Evolutionary conservation across 2,888 invertebrate genomes (phyloP).

Genomic region (Cancer borealis): DNA sequence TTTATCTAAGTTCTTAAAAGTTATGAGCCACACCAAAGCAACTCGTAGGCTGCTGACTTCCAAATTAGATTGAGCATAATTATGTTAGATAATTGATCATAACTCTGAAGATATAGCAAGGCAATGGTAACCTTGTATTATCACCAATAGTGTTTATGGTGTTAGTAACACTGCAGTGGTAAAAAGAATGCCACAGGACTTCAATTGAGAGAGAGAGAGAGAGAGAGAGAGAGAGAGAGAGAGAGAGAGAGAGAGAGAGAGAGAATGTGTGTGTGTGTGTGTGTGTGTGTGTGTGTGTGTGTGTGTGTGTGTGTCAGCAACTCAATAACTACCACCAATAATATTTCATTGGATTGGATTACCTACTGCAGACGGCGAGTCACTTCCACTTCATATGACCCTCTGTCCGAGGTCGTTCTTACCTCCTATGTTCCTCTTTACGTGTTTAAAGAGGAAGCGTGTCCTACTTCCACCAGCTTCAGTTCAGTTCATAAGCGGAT

Average conservation of each 20-base stretch:
- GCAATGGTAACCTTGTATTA: neutral
- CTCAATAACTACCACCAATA: neutral
- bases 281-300: too few species aligned
- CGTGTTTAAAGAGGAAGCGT: neutral
- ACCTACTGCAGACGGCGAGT: neutral
- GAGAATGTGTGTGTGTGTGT: too few species aligned
- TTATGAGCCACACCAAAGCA: neutral
- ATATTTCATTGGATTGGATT: neutral
- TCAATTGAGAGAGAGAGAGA: neutral
- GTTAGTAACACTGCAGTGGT: neutral
- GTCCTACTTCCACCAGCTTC: neutral
- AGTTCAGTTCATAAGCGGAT: neutral
- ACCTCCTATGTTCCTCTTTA: neutral
- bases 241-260: neutral
- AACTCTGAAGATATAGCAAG: neutral
- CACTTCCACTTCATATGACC: neutral
- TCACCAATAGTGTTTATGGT: neutral
- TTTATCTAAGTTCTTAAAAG: neutral
- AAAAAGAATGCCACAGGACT: neutral
- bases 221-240: conserved; percentile 1
- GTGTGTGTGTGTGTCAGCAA: neutral
- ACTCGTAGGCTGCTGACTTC: neutral
- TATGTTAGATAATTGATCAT: neutral
- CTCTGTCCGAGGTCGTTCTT: neutral
- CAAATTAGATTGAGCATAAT: neutral